Conservation (phyloP, 1,140 invertebrate genomes). For the Drosophila funebris region DNA sequence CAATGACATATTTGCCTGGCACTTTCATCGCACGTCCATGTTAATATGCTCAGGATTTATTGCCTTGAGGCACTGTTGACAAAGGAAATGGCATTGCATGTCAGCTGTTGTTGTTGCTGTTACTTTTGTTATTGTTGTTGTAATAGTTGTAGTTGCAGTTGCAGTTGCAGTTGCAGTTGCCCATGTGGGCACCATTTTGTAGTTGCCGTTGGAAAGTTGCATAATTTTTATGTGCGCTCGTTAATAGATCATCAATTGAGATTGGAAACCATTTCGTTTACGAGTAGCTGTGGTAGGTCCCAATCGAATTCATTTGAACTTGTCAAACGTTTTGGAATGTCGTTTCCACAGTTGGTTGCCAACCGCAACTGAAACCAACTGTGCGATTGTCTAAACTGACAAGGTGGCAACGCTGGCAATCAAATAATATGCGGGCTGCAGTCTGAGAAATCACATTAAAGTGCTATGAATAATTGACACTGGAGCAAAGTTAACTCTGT, state of each 20-base stretch:
- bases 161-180: constrained; percentile 8
- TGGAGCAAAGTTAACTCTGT: background rate
- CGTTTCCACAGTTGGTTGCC: constrained; percentile 27
- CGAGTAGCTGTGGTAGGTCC: constrained; percentile 49
- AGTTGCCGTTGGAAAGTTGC: constrained; percentile 56
- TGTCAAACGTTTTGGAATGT: constrained; percentile 43
- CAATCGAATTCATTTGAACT: constrained; percentile 42
- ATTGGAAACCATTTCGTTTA: constrained; percentile 50
- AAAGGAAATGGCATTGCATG: constrained; percentile 77
- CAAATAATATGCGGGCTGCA: background rate
- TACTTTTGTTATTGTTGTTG: constrained; percentile 16
- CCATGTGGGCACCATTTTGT: constrained; percentile 69
- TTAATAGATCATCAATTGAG: constrained; percentile 79
- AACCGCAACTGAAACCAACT: background rate
- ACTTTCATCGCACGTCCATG: constrained; percentile 81
- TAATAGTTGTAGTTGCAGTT: background rate
- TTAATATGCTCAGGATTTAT: constrained; percentile 79
- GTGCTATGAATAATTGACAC: background rate
- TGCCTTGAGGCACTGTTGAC: constrained; percentile 46
- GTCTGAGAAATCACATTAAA: background rate
- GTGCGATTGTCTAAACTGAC: background rate
- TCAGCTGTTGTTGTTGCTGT: constrained; percentile 41
- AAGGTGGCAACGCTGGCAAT: background rate
- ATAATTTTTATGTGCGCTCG: constrained; percentile 76
- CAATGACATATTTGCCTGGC: constrained; percentile 80